Base-by-base conservation (phyloP, 2,888 invertebrate genomes). In the Agrilus mali region DNA sequence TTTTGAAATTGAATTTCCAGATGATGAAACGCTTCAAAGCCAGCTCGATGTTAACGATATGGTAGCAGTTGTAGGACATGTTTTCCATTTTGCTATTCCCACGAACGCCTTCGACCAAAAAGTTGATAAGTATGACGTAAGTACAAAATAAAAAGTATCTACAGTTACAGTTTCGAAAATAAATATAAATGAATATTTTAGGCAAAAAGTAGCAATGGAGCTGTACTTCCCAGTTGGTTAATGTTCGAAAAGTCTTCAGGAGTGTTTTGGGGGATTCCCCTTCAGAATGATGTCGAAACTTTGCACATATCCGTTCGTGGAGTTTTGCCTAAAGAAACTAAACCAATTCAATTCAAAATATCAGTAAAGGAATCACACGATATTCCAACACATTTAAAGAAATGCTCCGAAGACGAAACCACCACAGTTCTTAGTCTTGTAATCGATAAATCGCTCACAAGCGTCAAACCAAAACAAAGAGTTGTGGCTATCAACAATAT, bases 231-330 rank as follows among this genome's bases (percentile, higher is more conserved):
- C 1, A 65, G 67, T 49, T 86, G 86, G 86, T 66, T 86, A 55
- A 70, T 77, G 50, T 84, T 84, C 67, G 81, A 86, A 64, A 73
- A 75, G 42, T 71, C 69, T 42, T 75, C 77, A 49, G 78, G 79
- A n/a, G 70, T 80, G 44, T 74, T 89, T 59, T 76, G 79, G 63
- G 88, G 88, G 14, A 74, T 88, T 42, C 86, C 89, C 1, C 70
- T 76, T 50, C 66, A 68, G 41, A 71, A 73, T 45, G 82, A 88
- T 60, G 61, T 80, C 10, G 86, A 85, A 40, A 70, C 75, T 39
- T 73, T 82, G 59, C 75, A 76, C 49, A 70, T 83, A 53, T 74
- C 69, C 15, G 72, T 82, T 44, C 76, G 71, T 45, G 78, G 72
- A 27, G 51, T 68, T 46, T 74, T 35, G n/a, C 46, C 53, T 13